Evolutionary conservation across 2,888 invertebrate genomes (phyloP).

Genomic region (Aspidapion aeneum): DNA sequence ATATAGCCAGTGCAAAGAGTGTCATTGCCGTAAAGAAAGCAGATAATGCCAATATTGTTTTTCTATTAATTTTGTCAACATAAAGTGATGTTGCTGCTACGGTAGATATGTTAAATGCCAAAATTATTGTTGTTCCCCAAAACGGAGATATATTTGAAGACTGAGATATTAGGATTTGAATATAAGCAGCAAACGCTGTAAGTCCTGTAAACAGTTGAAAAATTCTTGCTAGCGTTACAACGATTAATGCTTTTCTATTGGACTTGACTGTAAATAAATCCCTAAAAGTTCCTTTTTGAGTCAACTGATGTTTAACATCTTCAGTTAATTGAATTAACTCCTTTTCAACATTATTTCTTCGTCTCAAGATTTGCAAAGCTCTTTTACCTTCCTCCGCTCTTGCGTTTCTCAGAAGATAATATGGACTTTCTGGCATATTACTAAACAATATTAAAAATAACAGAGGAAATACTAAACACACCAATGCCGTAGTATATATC

Average conservation of each 20-base stretch:
- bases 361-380: conserved; percentile 33
- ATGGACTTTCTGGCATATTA: conserved; percentile 42
- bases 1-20: conserved; percentile 33
- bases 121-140: conserved; percentile 46
- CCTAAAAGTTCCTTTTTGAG: conserved; percentile 48
- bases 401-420: conserved; percentile 36
- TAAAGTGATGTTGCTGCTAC: conserved; percentile 36
- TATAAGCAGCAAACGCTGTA: conserved; percentile 35
- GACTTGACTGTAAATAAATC: conserved; percentile 55
- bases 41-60: conserved; percentile 34
- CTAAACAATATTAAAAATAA: conserved; percentile 32
- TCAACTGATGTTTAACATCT: conserved; percentile 39
- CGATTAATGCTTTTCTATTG: conserved; percentile 59
- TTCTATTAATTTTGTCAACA: conserved; percentile 37
- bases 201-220: conserved; percentile 38
- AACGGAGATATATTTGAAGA: conserved; percentile 38
- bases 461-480: conserved; percentile 31
- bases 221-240: conserved; percentile 52
- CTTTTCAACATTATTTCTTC: conserved; percentile 31
- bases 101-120: conserved; percentile 43
- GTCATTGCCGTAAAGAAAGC: conserved; percentile 29
- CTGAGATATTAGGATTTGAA: conserved; percentile 40
- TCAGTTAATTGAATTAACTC: conserved; percentile 32
- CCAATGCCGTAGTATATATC: conserved; percentile 27
- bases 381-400: conserved; percentile 29